Evolutionary conservation across 2,888 invertebrate genomes (phyloP).

Genomic region (Trachelus iudaicus): DNA sequence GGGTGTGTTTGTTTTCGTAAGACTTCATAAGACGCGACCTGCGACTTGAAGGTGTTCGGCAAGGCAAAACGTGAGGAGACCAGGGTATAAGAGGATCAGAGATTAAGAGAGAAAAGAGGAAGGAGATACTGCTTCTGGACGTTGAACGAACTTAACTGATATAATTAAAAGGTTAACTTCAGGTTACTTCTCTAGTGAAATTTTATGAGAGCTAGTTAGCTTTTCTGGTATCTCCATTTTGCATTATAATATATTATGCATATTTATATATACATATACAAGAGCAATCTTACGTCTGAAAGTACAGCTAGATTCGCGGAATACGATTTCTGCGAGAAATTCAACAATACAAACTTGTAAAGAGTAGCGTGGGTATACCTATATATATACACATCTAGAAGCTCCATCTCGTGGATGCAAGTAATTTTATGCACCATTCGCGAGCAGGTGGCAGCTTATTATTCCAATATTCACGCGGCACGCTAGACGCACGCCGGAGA

Average conservation of each 20-base stretch:
- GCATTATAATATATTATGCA: neutral
- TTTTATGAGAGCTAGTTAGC: neutral
- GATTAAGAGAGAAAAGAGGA: neutral
- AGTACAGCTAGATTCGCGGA: neutral
- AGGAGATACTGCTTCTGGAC: neutral
- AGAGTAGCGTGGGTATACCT: neutral
- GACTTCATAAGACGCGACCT: neutral
- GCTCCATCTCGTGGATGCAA: neutral
- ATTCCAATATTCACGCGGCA: constrained; percentile 8
- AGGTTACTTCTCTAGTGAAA: neutral
- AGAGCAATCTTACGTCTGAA: neutral
- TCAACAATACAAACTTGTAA: neutral
- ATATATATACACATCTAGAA: neutral
- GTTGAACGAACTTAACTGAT: neutral
- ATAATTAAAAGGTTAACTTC: constrained; percentile 1
- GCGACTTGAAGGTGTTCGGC: neutral
- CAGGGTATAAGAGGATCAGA: neutral
- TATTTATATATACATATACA: neutral
- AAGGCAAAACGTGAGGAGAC: neutral
- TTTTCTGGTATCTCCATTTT: neutral
- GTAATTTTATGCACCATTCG: neutral
- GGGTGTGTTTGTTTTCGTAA: neutral
- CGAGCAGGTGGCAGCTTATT: constrained; percentile 6
- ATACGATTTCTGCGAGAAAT: neutral
- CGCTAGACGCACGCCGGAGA: constrained; percentile 3